Conservation (phyloP, 2,113 vertebrate species). For the Candoia aspera region DNA sequence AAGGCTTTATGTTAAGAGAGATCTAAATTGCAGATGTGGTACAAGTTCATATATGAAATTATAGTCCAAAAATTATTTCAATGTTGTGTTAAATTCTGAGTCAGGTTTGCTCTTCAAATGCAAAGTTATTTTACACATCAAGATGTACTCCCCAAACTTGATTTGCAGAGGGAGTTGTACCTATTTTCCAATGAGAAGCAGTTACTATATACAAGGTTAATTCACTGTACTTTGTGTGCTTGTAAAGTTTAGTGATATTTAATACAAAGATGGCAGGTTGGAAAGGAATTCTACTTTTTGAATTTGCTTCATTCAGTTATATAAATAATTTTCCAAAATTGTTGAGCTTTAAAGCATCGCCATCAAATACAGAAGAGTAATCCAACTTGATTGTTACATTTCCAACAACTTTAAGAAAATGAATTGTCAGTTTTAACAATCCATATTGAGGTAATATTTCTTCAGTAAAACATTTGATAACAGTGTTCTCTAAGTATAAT, state of each 20-base stretch:
- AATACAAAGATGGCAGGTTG: not conserved
- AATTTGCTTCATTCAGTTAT: not conserved
- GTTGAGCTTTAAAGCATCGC: not conserved
- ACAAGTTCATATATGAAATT: not conserved
- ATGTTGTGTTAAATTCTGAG: not conserved
- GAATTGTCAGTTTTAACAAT: not conserved
- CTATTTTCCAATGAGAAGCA: not conserved
- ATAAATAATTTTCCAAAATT: not conserved
- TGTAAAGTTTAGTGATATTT: not conserved
- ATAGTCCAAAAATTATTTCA: not conserved
- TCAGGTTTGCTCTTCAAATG: not conserved
- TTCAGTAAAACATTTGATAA: not conserved
- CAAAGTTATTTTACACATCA: not conserved
- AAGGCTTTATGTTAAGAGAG: not conserved
- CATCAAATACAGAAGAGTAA: not conserved
- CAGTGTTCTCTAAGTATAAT: not conserved
- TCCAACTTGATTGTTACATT: not conserved
- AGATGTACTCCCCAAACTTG: not conserved
- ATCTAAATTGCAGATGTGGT: not conserved
- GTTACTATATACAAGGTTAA: not conserved
- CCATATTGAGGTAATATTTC: not conserved
- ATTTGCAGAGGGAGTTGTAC: not conserved
- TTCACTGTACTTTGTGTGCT: not conserved
- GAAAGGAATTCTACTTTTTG: not conserved
- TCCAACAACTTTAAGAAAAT: not conserved